Base-by-base conservation (phyloP, 2,888 invertebrate species). In the Chrysodeixis includens region DNA sequence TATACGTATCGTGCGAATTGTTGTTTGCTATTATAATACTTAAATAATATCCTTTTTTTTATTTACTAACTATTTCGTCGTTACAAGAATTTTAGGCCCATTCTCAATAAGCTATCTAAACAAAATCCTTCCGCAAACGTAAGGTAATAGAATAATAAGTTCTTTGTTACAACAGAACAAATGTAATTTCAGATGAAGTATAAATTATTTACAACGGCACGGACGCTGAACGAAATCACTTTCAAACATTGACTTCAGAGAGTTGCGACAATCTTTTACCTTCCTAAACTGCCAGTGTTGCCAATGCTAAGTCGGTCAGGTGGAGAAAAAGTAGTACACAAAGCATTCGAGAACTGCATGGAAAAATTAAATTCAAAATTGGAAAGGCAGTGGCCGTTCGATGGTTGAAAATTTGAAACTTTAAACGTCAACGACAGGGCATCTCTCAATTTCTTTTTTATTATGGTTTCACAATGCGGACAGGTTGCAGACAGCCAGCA, bases 161-260 rank as follows among this genome's bases (percentile, higher is more conserved):
- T 26, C 26, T 26, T 26, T 26, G 2, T 26, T 6, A 4, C 26
- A n/a, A 6, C 26, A 26, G 53, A 35, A 69, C 51, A 20, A 59
- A 56, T 66, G 61, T 67, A 74, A 73, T 75, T 78, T 76, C 60
- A 53, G 51, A 35, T 55, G 26, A 26, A 26, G 26, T 32, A 59
- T 72, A 66, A 69, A 75, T 76, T 80, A 80, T 83, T 76, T 76
- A 75, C 76, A 55, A 68, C 57, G 35, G 62, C 52, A 65, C n/a
- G 40, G 40, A 51, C 66, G 63, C 71, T 69, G 71, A 74, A 73
- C 74, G 63, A 78, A 76, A 81, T 82, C 73, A 74, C 71, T 79
- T 72, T 72, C 69, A 78, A 80, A 81, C 83, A 84, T 84, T 82
- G 71, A 75, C 74, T 78, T 44, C 74, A 46, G 40, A 69, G 68